Conservation (phyloP, 2,113 vertebrate species). For the Progne subis region DNA sequence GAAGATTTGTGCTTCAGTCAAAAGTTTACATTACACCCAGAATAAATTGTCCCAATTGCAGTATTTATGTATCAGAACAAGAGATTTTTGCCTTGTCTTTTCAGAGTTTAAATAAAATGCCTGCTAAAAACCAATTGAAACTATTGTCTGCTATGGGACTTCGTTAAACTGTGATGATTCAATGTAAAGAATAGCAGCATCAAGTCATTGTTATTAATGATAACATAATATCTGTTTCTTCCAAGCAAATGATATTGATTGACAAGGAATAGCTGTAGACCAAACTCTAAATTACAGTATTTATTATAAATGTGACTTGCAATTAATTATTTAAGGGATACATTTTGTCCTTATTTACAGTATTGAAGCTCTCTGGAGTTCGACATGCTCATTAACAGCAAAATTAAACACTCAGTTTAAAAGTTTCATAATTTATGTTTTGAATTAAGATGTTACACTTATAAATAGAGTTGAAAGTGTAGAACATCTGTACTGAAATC, state of each 20-base stretch:
- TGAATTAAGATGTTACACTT: not conserved
- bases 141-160: not conserved
- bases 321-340: conserved; percentile 38
- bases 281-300: conserved; percentile 36
- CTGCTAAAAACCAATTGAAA: not conserved
- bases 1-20: not conserved
- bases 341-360: conserved; percentile 19
- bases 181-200: conserved; percentile 13
- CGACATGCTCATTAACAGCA: not conserved
- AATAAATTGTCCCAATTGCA: not conserved
- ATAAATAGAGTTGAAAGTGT: not conserved
- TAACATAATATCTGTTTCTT: not conserved
- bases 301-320: conserved; percentile 38
- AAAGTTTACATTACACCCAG: conserved; percentile 5
- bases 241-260: conserved; percentile 11
- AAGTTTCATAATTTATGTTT: not conserved
- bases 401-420: not conserved
- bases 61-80: not conserved
- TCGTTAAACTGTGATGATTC: not conserved
- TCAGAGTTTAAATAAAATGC: not conserved
- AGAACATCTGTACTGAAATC: not conserved
- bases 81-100: not conserved
- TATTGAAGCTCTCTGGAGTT: conserved; percentile 9
- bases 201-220: not conserved
- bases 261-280: conserved; percentile 25